phyloP scores from a whole-genome alignment of 2,113 vertebrate genomes.

The Leptocoma aspasia region DNA sequence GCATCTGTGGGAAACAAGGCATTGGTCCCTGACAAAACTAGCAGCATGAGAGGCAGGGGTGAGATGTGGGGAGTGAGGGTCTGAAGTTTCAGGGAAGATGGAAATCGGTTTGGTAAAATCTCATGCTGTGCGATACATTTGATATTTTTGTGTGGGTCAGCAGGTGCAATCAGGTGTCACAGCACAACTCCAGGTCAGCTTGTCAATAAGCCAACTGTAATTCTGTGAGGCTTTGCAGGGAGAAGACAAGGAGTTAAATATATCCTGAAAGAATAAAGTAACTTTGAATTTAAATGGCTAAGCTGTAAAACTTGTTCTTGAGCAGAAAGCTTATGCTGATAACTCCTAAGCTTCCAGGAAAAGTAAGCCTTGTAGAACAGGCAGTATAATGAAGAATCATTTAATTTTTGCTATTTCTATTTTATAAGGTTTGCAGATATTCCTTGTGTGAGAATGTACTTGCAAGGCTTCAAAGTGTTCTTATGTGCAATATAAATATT shows the following conservation, averaged over 20 bases:
- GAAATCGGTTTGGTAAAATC: not conserved
- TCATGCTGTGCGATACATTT: not conserved
- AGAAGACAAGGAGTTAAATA: not conserved
- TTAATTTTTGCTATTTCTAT: conserved; percentile 37
- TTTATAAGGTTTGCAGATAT: not conserved
- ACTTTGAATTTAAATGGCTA: not conserved
- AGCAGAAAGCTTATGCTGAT: not conserved
- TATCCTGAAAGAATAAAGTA: not conserved
- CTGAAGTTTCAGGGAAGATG: not conserved
- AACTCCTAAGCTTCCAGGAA: not conserved
- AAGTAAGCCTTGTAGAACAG: conserved; percentile 8
- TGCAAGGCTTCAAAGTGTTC: not conserved
- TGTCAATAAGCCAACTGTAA: not conserved
- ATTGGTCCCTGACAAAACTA: not conserved
- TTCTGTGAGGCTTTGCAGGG: not conserved
- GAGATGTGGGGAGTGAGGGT: not conserved
- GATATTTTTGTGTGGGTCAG: not conserved
- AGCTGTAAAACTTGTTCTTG: not conserved
- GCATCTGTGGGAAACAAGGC: not conserved
- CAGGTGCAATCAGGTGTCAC: not conserved
- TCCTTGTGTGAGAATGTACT: not conserved
- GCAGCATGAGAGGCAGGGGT: not conserved
- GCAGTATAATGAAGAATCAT: not conserved
- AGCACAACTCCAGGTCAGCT: not conserved
- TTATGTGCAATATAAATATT: not conserved